A percentile compares a stretch with the other conserved stretches of the same genome.
These are phyloP conservation scores for Platycheirus rosarum DNA, from an alignment of 2,888 invertebrate species.

Conservation along the genomic window DNA sequence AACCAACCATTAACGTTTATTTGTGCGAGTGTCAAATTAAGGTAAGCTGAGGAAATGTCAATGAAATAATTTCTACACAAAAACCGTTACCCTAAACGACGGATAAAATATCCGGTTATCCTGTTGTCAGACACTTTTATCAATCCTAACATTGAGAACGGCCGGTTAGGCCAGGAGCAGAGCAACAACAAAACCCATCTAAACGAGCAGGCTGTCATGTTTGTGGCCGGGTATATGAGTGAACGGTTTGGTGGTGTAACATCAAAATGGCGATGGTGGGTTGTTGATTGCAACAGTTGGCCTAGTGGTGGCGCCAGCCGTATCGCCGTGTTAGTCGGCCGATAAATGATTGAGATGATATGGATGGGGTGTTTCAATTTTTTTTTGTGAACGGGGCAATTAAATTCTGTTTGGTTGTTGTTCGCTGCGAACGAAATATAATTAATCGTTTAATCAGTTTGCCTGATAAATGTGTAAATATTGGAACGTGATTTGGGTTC, in stretches of 20 bases:
- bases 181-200: constrained; percentile 13
- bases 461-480: constrained; percentile 61
- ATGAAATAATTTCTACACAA: constrained; percentile 62
- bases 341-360: no score
- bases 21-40: constrained; percentile 66
- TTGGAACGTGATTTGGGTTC: constrained; percentile 46
- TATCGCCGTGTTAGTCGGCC: no score
- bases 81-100: constrained; percentile 2
- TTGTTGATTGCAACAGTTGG: constrained; percentile 55
- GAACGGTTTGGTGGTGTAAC: constrained; percentile 32
- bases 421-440: constrained; percentile 43
- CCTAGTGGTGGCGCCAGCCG: no score
- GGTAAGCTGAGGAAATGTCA: constrained; percentile 53
- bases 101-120: constrained; percentile 51
- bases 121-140: constrained; percentile 43
- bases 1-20: constrained; percentile 60
- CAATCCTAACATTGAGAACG: no score
- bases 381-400: constrained; percentile 1
- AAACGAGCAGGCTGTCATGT: constrained; percentile 60
- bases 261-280: constrained; percentile 32
- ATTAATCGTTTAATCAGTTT: constrained; percentile 69
- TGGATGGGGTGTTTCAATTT: neutral
- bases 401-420: constrained; percentile 2
- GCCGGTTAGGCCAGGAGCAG: constrained; percentile 14
- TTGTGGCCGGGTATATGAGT: constrained; percentile 46